Conservation (phyloP, 2,888 invertebrate genomes). For the Branchipolynoe longqiensis region DNA sequence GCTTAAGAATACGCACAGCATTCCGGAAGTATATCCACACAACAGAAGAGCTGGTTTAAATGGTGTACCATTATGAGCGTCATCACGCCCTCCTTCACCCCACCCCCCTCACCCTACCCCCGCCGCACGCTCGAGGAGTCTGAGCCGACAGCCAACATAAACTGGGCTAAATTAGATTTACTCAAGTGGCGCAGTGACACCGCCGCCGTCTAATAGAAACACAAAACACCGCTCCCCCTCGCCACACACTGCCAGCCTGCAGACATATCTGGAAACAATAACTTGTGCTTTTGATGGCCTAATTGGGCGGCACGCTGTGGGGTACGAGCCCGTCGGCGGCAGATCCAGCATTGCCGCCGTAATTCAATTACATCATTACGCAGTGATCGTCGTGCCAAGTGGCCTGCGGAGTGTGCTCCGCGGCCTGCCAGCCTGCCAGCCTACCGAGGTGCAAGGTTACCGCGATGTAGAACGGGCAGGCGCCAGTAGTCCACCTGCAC, state of each 20-base stretch:
- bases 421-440: no score
- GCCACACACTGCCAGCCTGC: neutral
- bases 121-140: no score
- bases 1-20: no score
- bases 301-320: neutral
- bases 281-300: constrained; percentile 42
- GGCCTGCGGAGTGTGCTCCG: neutral
- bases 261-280: constrained; percentile 32
- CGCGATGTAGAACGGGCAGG: no score
- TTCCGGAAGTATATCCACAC: no score
- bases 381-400: constrained; percentile 25
- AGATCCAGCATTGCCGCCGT: neutral
- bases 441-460: no score
- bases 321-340: neutral
- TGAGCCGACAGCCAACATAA: neutral
- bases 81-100: no score
- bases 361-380: constrained; percentile 52
- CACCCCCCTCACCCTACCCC: no score
- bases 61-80: no score
- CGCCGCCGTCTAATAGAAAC: neutral
- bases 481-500: no score
- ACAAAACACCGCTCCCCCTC: neutral
- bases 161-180: constrained; percentile 10
- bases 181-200: no score
- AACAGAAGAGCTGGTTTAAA: no score